phyloP scores from a whole-genome alignment of 2,888 invertebrate species.

The Teleiodes luculella region DNA sequence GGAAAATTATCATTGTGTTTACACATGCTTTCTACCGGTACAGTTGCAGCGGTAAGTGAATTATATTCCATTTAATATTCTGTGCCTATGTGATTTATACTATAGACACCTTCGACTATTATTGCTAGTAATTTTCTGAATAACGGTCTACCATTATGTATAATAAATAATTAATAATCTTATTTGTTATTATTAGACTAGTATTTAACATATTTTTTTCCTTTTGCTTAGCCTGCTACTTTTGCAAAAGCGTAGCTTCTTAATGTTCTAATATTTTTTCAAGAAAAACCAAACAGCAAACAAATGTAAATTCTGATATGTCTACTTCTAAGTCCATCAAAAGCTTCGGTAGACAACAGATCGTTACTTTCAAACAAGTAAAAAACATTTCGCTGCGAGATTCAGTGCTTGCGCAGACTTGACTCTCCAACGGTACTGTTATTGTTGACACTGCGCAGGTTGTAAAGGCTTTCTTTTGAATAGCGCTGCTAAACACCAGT shows the following conservation, averaged over 20 bases:
- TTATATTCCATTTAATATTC: neutral
- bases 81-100: constrained; percentile 19
- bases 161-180: too few species aligned
- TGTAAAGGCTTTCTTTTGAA: constrained; percentile 26
- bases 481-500: constrained; percentile 32
- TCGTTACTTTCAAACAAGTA: constrained; percentile 28
- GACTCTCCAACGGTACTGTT: neutral
- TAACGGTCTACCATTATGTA: too few species aligned
- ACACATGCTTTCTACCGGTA: constrained; percentile 28
- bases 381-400: constrained; percentile 8
- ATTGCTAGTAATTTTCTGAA: too few species aligned
- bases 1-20: constrained; percentile 53
- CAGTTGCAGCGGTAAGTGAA: neutral
- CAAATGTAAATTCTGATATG: too few species aligned
- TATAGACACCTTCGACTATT: constrained; percentile 33
- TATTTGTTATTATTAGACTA: too few species aligned
- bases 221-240: too few species aligned
- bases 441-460: constrained; percentile 1
- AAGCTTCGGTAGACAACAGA: too few species aligned
- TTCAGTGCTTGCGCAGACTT: neutral
- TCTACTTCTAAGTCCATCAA: too few species aligned
- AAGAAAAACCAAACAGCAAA: too few species aligned
- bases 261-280: too few species aligned
- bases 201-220: too few species aligned
- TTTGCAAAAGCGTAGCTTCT: too few species aligned